These are phyloP conservation scores for Dunckerocampus dactyliophorus DNA, from an alignment of 2,113 vertebrate species.

Conservation along the genomic window DNA sequence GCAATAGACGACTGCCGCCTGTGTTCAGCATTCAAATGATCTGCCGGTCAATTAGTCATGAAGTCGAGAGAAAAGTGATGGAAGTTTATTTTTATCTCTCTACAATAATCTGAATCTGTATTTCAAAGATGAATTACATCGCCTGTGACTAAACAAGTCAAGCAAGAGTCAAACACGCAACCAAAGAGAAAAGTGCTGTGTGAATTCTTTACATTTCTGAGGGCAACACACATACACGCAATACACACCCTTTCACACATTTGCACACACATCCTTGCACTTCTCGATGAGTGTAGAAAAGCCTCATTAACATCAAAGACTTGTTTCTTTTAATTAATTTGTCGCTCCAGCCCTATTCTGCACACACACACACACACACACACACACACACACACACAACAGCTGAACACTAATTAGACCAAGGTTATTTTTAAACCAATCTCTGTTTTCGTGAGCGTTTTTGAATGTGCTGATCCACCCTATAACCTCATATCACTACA, in stretches of 20 bases:
- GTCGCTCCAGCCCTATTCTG: constrained; percentile 36
- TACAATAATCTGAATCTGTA: constrained; percentile 35
- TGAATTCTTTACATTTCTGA: constrained; percentile 30
- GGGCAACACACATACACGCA: constrained; percentile 11
- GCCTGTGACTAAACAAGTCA: constrained; percentile 5
- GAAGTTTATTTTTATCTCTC: constrained; percentile 5
- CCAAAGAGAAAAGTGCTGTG: constrained; percentile 22
- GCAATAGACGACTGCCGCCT: constrained; percentile 48
- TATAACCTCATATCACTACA: constrained; percentile 2
- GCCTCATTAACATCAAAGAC: constrained; percentile 67
- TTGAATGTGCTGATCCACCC: constrained; percentile 7
- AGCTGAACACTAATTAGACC: constrained; percentile 47
- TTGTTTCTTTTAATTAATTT: constrained; percentile 61
- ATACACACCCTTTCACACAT: constrained; percentile 12
- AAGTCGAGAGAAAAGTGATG: constrained; percentile 27
- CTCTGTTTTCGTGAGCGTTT: constrained; percentile 15
- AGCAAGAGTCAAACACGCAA: constrained; percentile 7
- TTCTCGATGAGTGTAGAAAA: constrained; percentile 43
- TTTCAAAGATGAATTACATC: constrained; percentile 21
- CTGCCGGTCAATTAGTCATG: constrained; percentile 51
- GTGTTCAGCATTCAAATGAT: constrained; percentile 59
- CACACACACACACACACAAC: constrained; percentile 17
- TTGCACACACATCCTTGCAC: constrained; percentile 24
- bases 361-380: constrained; percentile 17
- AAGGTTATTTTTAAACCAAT: constrained; percentile 51